A percentile compares a stretch with the other conserved stretches of the same genome.
Evolutionary conservation across 2,888 invertebrate species (phyloP).

Genomic region (Mimachlamys varia): DNA sequence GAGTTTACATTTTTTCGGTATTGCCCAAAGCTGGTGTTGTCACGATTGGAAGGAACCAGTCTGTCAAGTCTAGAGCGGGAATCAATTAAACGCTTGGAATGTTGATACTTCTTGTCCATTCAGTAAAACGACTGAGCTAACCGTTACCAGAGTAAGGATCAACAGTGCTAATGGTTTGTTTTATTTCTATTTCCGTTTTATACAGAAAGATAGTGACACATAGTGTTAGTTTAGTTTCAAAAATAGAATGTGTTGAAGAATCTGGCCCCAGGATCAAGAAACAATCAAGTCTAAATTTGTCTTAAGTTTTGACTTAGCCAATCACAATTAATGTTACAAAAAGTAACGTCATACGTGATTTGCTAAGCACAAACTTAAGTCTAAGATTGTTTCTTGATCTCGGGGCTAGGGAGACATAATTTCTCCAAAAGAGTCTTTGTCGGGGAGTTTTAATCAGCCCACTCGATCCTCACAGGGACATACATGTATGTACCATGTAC

Average conservation of each 20-base stretch:
- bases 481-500: background rate
- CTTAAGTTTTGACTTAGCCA: too few species aligned
- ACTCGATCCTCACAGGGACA: background rate
- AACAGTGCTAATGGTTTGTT: background rate
- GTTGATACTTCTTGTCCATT: background rate
- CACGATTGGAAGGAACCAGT: background rate
- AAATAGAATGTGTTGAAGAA: background rate
- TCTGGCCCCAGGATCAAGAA: too few species aligned
- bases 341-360: too few species aligned
- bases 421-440: background rate
- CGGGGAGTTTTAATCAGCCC: background rate
- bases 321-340: too few species aligned
- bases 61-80: background rate
- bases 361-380: too few species aligned
- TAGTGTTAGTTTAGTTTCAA: conserved; percentile 14
- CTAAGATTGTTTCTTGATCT: too few species aligned
- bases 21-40: background rate
- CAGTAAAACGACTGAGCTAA: background rate
- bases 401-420: too few species aligned
- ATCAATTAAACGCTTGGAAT: background rate
- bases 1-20: too few species aligned
- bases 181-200: background rate
- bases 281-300: too few species aligned
- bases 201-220: background rate
- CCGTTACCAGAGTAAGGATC: background rate